Evolutionary conservation across 1,140 invertebrate species (phyloP).

Genomic region (Pseudomyrmex gracilis): DNA sequence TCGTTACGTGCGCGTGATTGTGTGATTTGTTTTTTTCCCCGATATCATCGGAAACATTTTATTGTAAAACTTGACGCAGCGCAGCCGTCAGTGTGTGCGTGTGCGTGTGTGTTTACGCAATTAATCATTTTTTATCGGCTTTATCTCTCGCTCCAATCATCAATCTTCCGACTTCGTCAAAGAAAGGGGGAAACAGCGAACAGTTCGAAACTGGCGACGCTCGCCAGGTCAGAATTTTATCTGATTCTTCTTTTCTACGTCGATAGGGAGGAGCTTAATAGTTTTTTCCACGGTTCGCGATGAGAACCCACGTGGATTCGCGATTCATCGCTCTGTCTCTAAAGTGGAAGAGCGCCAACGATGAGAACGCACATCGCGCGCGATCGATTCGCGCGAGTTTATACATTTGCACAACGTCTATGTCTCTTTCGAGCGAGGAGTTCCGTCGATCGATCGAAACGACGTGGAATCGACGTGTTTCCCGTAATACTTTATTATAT

Average conservation of each 20-base stretch:
- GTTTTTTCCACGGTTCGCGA: constrained; percentile 36
- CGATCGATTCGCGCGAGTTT: not conserved
- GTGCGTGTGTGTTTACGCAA: too few species aligned
- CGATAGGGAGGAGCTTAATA: constrained; percentile 48
- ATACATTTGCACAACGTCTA: constrained; percentile 7
- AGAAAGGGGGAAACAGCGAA: not conserved
- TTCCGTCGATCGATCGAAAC: constrained; percentile 13
- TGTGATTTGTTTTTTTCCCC: too few species aligned
- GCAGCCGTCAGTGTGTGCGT: too few species aligned
- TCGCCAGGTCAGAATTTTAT: constrained; percentile 4
- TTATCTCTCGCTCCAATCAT: not conserved
- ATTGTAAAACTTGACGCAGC: too few species aligned
- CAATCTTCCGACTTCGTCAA: constrained; percentile 18
- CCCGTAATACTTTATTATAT: not conserved
- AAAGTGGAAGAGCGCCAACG: not conserved
- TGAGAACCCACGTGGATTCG: not conserved
- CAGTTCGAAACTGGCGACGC: constrained; percentile 13
- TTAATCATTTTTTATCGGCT: constrained; percentile 16
- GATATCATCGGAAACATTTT: not conserved
- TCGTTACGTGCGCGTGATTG: not conserved
- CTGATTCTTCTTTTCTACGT: constrained; percentile 50
- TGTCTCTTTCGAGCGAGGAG: not conserved
- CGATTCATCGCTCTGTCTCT: constrained; percentile 16
- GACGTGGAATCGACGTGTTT: constrained; percentile 30
- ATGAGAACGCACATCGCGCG: constrained; percentile 6